Percentiles rank a stretch among this genome's conserved stretches.
phyloP scores from a whole-genome alignment of 2,113 vertebrate species.

The Perca flavescens region DNA sequence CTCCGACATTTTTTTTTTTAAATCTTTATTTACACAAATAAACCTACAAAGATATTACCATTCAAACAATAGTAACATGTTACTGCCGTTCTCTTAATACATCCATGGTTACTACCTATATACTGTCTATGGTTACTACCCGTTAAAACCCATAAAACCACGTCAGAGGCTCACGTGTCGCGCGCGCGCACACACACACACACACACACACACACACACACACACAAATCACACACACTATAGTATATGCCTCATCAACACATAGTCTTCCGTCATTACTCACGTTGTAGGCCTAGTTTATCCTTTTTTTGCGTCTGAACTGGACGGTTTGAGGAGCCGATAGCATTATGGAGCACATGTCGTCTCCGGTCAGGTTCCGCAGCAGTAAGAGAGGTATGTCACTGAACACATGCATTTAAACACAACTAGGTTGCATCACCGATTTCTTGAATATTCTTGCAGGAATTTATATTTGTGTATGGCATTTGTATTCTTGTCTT shows the following conservation, averaged over 20 bases:
- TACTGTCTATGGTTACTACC: too few relatives aligned
- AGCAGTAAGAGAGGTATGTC: conserved; percentile 65
- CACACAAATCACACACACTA: too few relatives aligned
- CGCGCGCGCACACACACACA: too few relatives aligned
- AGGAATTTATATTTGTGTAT: neutral
- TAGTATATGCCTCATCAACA: neutral
- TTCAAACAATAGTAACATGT: too few relatives aligned
- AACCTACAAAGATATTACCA: too few relatives aligned
- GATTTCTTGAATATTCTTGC: neutral
- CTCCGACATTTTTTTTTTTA: too few relatives aligned
- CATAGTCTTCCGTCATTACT: neutral
- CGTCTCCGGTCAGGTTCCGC: conserved; percentile 75
- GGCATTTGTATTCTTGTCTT: neutral
- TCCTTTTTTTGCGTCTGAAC: neutral
- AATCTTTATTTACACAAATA: too few relatives aligned
- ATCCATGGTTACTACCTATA: too few relatives aligned
- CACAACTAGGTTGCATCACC: neutral
- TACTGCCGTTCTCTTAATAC: too few relatives aligned
- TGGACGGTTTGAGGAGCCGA: conserved; percentile 1
- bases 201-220: too few relatives aligned
- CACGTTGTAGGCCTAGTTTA: neutral
- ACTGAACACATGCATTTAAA: neutral
- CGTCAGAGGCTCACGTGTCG: too few relatives aligned
- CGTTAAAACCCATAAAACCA: too few relatives aligned
- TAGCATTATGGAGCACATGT: conserved; percentile 74